These are phyloP conservation scores for Idris sp. DNA, from an alignment of 1,140 invertebrate genomes.

Conservation along the genomic window DNA sequence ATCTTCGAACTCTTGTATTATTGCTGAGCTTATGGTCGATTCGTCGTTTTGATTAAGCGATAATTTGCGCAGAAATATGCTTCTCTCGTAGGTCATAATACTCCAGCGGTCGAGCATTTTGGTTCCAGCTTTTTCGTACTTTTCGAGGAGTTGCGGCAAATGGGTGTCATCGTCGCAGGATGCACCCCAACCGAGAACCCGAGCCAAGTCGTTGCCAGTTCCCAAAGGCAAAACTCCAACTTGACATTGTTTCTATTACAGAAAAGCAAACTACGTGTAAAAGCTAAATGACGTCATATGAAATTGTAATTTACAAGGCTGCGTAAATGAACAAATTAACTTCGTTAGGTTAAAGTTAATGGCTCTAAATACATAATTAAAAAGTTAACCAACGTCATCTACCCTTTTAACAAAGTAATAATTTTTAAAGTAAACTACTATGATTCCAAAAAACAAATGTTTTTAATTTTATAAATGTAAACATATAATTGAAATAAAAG, in stretches of 20 bases:
- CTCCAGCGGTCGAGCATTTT: conserved; percentile 98
- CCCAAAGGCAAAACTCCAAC: conserved; percentile 95
- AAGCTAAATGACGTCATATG: too few species aligned
- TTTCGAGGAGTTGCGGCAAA: conserved; percentile 92
- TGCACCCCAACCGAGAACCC: conserved; percentile 96
- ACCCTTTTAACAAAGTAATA: too few species aligned
- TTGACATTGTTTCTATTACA: conserved; percentile 89
- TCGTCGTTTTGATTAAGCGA: conserved; percentile 79
- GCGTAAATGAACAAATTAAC: too few species aligned
- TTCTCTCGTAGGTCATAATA: conserved; percentile 93
- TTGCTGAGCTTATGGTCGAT: conserved; percentile 71
- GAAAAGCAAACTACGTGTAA: conserved; percentile 9
- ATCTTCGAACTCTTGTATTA: conserved; percentile 86
- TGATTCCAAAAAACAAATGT: too few species aligned
- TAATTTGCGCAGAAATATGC: conserved; percentile 82
- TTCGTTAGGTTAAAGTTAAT: too few species aligned
- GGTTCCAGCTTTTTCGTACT: conserved; percentile 95
- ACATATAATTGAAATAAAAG: too few species aligned
- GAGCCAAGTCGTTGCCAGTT: conserved; percentile 96
- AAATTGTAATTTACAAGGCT: too few species aligned
- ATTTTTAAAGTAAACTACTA: too few species aligned
- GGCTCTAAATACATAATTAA: too few species aligned
- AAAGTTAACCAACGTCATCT: too few species aligned
- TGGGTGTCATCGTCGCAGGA: conserved; percentile 97
- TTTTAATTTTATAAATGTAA: too few species aligned